Percentiles rank a stretch among this genome's conserved stretches.
phyloP scores from a whole-genome alignment of 2,113 vertebrate genomes.

The Hypanus sabinus region DNA sequence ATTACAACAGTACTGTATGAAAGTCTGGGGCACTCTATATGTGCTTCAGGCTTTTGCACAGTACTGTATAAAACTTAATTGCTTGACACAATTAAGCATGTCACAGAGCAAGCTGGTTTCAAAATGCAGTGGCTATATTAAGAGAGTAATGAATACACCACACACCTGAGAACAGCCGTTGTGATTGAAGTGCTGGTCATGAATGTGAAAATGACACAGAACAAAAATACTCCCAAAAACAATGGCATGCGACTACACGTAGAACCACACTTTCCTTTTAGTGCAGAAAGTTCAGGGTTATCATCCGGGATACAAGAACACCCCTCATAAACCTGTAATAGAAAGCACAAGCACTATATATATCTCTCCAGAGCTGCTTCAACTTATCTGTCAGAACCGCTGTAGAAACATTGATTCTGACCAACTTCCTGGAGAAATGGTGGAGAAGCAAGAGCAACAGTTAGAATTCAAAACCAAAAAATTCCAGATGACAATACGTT shows the following conservation, averaged over 20 bases:
- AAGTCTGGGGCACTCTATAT: too few relatives aligned
- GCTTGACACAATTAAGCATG: not conserved
- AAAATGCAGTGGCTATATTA: not conserved
- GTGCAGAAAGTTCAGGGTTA: constrained; percentile 44
- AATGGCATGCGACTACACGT: constrained; percentile 54
- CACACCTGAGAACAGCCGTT: constrained; percentile 56
- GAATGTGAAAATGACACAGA: constrained; percentile 54
- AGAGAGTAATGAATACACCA: not conserved
- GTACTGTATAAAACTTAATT: too few relatives aligned
- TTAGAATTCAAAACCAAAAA: not conserved
- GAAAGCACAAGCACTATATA: not conserved
- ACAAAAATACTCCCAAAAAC: constrained; percentile 55
- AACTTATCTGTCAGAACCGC: not conserved
- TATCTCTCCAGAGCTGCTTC: not conserved
- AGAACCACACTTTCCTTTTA: constrained; percentile 52
- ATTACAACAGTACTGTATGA: too few relatives aligned
- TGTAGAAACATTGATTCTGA: not conserved
- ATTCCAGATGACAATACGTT: too few relatives aligned
- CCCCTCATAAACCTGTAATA: constrained; percentile 51
- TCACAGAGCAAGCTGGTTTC: not conserved
- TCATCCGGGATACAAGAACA: constrained; percentile 58
- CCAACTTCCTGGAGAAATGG: not conserved
- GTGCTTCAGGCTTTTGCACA: too few relatives aligned
- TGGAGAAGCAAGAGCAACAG: not conserved
- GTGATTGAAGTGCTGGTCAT: constrained; percentile 52